Evolutionary conservation across 2,113 vertebrate species (phyloP), one percentile per base, ranked within the genome.

Genomic region (Forbesichthys agassizii): DNA sequence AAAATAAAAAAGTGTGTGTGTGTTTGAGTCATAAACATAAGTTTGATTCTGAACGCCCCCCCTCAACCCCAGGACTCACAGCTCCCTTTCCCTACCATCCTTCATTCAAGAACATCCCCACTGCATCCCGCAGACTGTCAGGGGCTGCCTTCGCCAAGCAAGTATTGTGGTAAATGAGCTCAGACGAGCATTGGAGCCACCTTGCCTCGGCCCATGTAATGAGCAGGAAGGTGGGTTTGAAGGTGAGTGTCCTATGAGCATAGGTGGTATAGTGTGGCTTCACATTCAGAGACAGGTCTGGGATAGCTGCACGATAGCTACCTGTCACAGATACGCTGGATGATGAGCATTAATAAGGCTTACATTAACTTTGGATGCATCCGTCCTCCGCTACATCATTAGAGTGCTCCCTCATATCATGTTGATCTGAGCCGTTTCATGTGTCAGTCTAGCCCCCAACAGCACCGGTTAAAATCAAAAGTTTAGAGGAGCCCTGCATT

Each of bases 1-100:
- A 78, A 84, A 86, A 8, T 79, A 85, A 81, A 79, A 62, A 66
- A 27, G 55, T 57, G 72, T 53, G 69, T 75, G 66, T 77, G 79
- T 68, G 75, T 51, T 52, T 63, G 77, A 55, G 69, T 88, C 84
- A 90, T 88, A 84, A 87, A 81, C 77, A 5, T 51, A 20, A 48
- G 86, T 91, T 92, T 90, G 87, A 92, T 90, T 88, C 85, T 84
- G 80, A 81, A 80, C 84, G 82, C 84, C 81, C 27, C 82, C 75
- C 71, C 75, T 47, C 67, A 77, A 81, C 86, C 80, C 79, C 78
- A 83, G 79, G 73, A 87, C 73, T 27, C 27, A 14, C 75, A 52
- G 61, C 74, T 73, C 69, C 49, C 82, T 65, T 66, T 66, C 87
- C 70, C 0, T 2, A 16, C 57, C 70, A 61, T 54, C 73, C 75